Evolutionary conservation across 2,797 vertebrate species (phyloP), one percentile per base, ranked within the genome.

Genomic region (Centropyge bicolor): DNA sequence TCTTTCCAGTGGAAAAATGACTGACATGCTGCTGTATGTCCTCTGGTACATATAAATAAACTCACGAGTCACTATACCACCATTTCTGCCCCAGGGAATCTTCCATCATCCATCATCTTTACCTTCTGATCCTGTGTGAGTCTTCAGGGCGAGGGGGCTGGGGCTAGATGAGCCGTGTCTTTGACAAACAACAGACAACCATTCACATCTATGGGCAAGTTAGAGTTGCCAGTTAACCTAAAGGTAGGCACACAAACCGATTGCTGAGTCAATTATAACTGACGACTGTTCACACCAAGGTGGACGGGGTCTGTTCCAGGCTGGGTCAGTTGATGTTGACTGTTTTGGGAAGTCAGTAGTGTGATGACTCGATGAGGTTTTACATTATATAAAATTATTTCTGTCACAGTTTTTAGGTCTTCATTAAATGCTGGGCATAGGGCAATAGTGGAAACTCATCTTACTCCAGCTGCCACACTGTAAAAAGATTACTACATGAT

Each of bases 1-100:
- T 40, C 31, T 59, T 77, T 72, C n/a, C 57, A 65, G 54, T 63
- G 63, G 62, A 74, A 77, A 75, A 70, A 56, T 60, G 2, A 67
- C n/a, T 12, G 38, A 55, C 16, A 46, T 41, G 24, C n/a, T 49
- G 5, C 52, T 65, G 8, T n/a, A 40, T 62, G 41, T 56, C 43
- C 48, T 9, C 3, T 27, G 17, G 7, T 19, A 59, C 13, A 63
- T 55, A 10, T 19, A 10, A 74, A 67, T 67, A 40, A 64, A 61
- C n/a, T 54, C 8, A 31, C 27, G 27, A 31, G 27, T 31, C 27
- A 45, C 7, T 8, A n/a, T 59, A 55, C 9, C 22, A 10, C 41
- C 0, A 2, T 41, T 43, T 69, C 55, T 67, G 35, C n/a, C 31
- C 73, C 31, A 55, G 54, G 17, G n/a, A 79, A 51, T 51, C 16